A percentile compares a stretch with the other conserved stretches of the same genome.
phyloP scores from a whole-genome alignment of 2,113 vertebrate genomes.

The Melanotaenia duboulayi region DNA sequence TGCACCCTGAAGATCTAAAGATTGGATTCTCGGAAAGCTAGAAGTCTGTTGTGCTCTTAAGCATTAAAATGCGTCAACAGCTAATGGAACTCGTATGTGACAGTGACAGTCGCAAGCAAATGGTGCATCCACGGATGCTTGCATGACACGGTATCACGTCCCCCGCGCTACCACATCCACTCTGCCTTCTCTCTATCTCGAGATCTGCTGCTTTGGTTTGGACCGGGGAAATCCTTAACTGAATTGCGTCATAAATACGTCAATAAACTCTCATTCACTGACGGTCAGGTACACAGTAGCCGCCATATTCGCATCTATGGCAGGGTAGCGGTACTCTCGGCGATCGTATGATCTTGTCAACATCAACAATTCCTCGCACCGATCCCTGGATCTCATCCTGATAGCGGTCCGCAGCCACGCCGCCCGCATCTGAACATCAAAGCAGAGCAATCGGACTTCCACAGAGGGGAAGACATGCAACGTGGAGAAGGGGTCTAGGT shows the following conservation, averaged over 20 bases:
- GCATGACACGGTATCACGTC: constrained; percentile 18
- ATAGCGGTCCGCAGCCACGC: constrained; percentile 29
- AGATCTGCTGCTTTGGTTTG: constrained; percentile 59
- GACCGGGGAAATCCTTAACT: constrained; percentile 85
- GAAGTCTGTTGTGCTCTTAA: neutral
- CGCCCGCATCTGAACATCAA: constrained; percentile 37
- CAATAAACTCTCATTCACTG: constrained; percentile 82
- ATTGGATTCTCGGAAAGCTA: constrained; percentile 9
- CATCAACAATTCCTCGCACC: constrained; percentile 37
- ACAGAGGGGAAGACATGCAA: constrained; percentile 73
- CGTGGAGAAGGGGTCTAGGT: constrained; percentile 77
- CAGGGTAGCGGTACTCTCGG: constrained; percentile 73
- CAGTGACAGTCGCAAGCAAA: constrained; percentile 18
- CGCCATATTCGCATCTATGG: constrained; percentile 88
- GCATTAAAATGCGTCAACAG: constrained; percentile 21
- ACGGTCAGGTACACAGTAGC: constrained; percentile 82
- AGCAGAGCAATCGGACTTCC: constrained; percentile 65
- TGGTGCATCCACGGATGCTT: constrained; percentile 46
- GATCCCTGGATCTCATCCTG: constrained; percentile 38
- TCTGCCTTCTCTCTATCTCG: constrained; percentile 33
- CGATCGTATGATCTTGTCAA: constrained; percentile 70
- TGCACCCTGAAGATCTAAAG: constrained; percentile 43
- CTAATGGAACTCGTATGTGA: neutral
- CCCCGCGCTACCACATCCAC: constrained; percentile 29
- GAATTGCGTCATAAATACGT: constrained; percentile 87